A percentile compares a stretch with the other conserved stretches of the same genome.
Evolutionary conservation across 2,113 vertebrate species (phyloP).

Genomic region (Amphiprion percula): DNA sequence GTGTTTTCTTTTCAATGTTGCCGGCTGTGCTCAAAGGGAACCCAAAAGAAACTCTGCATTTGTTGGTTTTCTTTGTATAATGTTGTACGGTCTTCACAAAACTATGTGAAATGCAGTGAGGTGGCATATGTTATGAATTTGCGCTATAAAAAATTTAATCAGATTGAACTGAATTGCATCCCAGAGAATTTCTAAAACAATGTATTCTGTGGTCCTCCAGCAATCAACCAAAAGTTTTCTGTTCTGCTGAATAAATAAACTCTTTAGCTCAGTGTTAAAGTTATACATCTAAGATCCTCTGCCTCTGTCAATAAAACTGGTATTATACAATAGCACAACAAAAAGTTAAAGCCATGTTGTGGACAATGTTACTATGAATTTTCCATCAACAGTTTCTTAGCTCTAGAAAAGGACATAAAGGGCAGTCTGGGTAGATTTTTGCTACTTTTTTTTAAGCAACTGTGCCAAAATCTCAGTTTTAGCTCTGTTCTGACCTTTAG

Average conservation of each 20-base stretch:
- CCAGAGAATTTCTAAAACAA: slow-evolving; percentile 7
- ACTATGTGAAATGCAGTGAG: too few species aligned
- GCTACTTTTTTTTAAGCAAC: slow-evolving; percentile 1
- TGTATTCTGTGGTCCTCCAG: slow-evolving; percentile 6
- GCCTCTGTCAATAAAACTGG: background rate
- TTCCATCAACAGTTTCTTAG: slow-evolving; percentile 7
- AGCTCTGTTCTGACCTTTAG: slow-evolving; percentile 58
- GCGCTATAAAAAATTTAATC: too few species aligned
- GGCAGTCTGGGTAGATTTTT: slow-evolving; percentile 1
- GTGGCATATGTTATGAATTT: too few species aligned
- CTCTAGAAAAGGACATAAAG: background rate
- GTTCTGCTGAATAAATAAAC: slow-evolving; percentile 23
- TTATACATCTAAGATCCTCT: slow-evolving; percentile 1
- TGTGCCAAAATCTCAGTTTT: background rate
- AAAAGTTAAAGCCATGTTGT: background rate
- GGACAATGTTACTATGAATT: background rate
- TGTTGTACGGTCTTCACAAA: too few species aligned
- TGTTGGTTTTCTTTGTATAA: too few species aligned
- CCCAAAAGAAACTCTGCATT: too few species aligned
- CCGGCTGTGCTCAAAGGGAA: too few species aligned
- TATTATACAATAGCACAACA: background rate
- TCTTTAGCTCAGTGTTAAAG: slow-evolving; percentile 7
- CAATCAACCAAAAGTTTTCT: background rate
- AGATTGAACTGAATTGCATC: too few species aligned
- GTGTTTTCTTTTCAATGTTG: too few species aligned